Evolutionary conservation across 2,113 vertebrate species (phyloP), one percentile per base, ranked within the genome.

Genomic region (Galeopterus variegatus): DNA sequence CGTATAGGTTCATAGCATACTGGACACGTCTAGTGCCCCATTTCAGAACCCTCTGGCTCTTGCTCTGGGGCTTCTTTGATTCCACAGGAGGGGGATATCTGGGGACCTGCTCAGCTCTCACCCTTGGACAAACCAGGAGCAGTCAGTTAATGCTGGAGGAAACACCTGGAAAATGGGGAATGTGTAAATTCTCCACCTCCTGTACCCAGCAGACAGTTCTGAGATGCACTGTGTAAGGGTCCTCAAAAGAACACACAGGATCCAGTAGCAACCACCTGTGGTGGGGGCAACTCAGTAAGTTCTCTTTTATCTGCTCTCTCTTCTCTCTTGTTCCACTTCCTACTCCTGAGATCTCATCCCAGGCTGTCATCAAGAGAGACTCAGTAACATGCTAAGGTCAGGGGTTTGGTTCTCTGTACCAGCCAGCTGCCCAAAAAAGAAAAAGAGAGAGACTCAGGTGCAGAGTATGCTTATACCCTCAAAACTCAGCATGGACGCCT

Each of bases 201-300:
- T 3, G 1, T 12, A 15, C 48, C 70, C 81, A n/a, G 69, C n/a
- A 45, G 81, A 19, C n/a, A 26, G 26, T 50, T 67, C 58, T 13
- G 70, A 56, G 58, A 23, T 17, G 31, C 41, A 17, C 12, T 4
- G 5, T 23, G 10, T 1, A 62, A 56, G 85, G 0, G 26, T 56
- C 36, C 36, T 6, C 6, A 10, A 8, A 58, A 65, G 24, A 69
- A 5, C 58, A 6, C 80, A 33, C 13, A 1, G 26, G 41, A 28
- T 18, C 54, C 19, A 2, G 90, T 0, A 17, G n/a, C n/a, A 9
- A 70, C 48, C 2, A 17, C 17, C 50, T 14, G 0, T 0, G 4
- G 69, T 18, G 18, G n/a, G 58, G 4, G 24, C 70, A 18, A 4
- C 70, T 24, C n/a, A 0, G 81, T 31, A 6, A 54, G 58, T 13